These are phyloP conservation scores for Caenorhabditis sp. DNA, from an alignment of 2,888 invertebrate genomes.

Conservation along the genomic window DNA sequence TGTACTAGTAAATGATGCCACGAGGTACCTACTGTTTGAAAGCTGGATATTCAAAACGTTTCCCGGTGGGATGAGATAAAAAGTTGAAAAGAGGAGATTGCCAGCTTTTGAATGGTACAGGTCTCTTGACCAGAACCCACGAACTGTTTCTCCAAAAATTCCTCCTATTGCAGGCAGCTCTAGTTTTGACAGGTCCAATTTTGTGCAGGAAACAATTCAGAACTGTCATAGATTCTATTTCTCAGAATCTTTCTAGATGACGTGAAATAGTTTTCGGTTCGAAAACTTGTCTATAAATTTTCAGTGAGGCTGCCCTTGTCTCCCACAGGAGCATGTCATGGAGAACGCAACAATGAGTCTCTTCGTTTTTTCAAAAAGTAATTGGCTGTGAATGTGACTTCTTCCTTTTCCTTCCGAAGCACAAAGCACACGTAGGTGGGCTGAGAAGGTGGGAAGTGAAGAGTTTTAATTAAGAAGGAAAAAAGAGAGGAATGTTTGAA, in stretches of 20 bases:
- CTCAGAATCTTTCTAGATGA: constrained; percentile 3
- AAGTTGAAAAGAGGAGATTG: no score
- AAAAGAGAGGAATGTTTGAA: constrained; percentile 17
- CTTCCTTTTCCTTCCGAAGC: constrained; percentile 15
- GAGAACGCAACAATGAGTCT: constrained; percentile 36
- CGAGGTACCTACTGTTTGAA: no score
- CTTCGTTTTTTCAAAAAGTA: constrained; percentile 35
- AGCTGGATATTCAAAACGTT: no score
- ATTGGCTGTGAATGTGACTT: constrained; percentile 57
- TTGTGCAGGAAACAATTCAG: no score
- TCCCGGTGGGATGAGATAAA: no score
- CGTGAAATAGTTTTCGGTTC: not conserved
- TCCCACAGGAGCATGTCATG: constrained; percentile 30
- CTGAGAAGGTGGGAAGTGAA: constrained; percentile 3
- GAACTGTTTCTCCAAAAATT: no score
- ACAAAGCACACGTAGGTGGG: constrained; percentile 51
- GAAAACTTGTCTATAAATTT: constrained; percentile 14
- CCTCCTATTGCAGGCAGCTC: not conserved
- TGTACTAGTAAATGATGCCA: no score
- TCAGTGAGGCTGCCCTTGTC: constrained; percentile 19
- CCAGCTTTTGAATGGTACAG: no score
- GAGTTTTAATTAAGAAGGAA: constrained; percentile 52
- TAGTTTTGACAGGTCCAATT: not conserved
- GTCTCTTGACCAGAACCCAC: no score
- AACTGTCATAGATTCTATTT: not conserved